A percentile compares a stretch with the other conserved stretches of the same genome.
phyloP scores from a whole-genome alignment of 1,140 invertebrate genomes.

The Alviniconcha marisindica region DNA sequence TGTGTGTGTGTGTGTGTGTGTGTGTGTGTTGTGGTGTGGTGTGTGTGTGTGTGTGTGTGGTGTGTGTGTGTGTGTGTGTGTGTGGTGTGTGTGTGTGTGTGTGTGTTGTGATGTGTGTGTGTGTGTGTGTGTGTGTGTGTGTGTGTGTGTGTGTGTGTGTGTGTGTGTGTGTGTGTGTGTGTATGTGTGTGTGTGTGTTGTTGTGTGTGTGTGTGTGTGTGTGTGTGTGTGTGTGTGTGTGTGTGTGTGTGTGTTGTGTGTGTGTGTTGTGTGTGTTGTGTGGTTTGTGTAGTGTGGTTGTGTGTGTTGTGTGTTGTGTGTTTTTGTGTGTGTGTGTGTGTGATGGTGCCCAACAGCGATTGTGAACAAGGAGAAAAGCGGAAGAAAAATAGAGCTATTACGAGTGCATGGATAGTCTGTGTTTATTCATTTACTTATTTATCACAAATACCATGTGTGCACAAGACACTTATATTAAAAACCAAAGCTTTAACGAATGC shows the following conservation, averaged over 20 bases:
- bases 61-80: neutral
- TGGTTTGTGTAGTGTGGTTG: neutral
- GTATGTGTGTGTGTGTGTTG: neutral
- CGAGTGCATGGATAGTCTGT: too few relatives aligned
- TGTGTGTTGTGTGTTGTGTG: neutral
- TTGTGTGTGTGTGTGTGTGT: constrained; percentile 13
- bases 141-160: neutral
- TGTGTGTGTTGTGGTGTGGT: neutral
- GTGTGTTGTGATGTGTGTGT: constrained; percentile 1
- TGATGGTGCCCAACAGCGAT: too few relatives aligned
- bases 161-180: neutral
- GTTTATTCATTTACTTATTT: too few relatives aligned
- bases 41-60: neutral
- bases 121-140: neutral
- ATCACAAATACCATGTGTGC: too few relatives aligned
- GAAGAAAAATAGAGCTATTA: too few relatives aligned
- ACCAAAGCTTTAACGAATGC: too few relatives aligned
- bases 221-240: neutral
- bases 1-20: neutral
- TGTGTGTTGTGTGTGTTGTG: neutral
- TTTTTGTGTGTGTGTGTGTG: neutral
- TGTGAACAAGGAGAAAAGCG: too few relatives aligned
- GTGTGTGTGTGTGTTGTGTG: neutral
- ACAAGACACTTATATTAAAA: too few relatives aligned
- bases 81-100: neutral